Percentiles rank a stretch among this genome's conserved stretches.
These are phyloP conservation scores for Halesus radiatus DNA, from an alignment of 1,140 invertebrate species.

Conservation along the genomic window DNA sequence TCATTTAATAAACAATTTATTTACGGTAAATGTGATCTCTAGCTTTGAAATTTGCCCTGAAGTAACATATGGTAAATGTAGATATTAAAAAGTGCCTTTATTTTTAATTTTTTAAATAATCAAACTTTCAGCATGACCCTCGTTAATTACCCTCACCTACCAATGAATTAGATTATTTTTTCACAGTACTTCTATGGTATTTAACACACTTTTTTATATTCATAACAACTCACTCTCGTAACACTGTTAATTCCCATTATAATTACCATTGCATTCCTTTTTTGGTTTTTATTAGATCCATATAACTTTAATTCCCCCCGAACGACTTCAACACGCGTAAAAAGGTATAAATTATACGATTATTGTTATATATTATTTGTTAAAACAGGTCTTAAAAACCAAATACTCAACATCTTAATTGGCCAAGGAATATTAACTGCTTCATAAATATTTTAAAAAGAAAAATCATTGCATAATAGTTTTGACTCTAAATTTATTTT, in stretches of 20 bases:
- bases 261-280: not conserved
- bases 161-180: constrained; percentile 8
- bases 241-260: not conserved
- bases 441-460: constrained; percentile 10
- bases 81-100: too few species aligned
- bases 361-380: constrained; percentile 8
- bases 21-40: too few species aligned
- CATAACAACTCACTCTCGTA: constrained; percentile 22
- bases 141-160: constrained; percentile 1
- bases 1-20: too few species aligned
- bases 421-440: not conserved
- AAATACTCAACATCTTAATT: not conserved
- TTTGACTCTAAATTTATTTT: not conserved
- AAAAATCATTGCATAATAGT: not conserved
- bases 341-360: not conserved
- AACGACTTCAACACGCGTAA: not conserved
- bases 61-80: too few species aligned
- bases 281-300: not conserved
- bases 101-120: too few species aligned
- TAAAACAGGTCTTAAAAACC: not conserved
- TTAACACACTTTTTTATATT: constrained; percentile 28
- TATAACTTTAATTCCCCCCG: not conserved
- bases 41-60: too few species aligned
- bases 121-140: not conserved
- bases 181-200: not conserved